Evolutionary conservation across 2,113 vertebrate species (phyloP).

Genomic region (Ranitomeya imitator): DNA sequence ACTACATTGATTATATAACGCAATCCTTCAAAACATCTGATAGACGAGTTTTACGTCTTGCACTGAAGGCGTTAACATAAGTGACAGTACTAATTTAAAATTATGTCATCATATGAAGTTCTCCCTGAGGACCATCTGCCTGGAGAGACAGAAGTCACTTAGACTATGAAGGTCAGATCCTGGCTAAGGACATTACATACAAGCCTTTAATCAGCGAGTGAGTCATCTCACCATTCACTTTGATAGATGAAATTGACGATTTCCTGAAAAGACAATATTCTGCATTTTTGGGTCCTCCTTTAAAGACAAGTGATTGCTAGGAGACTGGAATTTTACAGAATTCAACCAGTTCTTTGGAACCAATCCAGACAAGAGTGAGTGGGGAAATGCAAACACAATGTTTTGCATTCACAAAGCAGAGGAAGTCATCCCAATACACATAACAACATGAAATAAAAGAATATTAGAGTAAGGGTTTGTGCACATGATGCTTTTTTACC

Average conservation of each 20-base stretch:
- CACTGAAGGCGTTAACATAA: not conserved
- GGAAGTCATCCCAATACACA: not conserved
- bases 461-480: not conserved
- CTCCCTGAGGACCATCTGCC: slow-evolving; percentile 12
- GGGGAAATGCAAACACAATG: slow-evolving; percentile 2
- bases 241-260: not conserved
- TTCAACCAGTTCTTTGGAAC: slow-evolving; percentile 25
- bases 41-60: not conserved
- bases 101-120: not conserved
- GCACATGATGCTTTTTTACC: too few species aligned
- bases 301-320: slow-evolving; percentile 24
- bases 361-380: not conserved
- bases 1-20: not conserved
- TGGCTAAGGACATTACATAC: slow-evolving; percentile 13
- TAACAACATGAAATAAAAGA: slow-evolving; percentile 7
- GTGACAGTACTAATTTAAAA: slow-evolving; percentile 2
- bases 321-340: slow-evolving; percentile 23
- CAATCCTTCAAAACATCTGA: not conserved
- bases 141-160: slow-evolving; percentile 24
- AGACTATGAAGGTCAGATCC: slow-evolving; percentile 26
- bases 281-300: slow-evolving; percentile 5
- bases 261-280: slow-evolving; percentile 27
- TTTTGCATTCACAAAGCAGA: slow-evolving; percentile 1
- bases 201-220: not conserved
- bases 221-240: slow-evolving; percentile 10